A percentile compares a stretch with the other conserved stretches of the same genome.
Evolutionary conservation across 2,888 invertebrate species (phyloP).

Genomic region (Parascotia fuliginaria): DNA sequence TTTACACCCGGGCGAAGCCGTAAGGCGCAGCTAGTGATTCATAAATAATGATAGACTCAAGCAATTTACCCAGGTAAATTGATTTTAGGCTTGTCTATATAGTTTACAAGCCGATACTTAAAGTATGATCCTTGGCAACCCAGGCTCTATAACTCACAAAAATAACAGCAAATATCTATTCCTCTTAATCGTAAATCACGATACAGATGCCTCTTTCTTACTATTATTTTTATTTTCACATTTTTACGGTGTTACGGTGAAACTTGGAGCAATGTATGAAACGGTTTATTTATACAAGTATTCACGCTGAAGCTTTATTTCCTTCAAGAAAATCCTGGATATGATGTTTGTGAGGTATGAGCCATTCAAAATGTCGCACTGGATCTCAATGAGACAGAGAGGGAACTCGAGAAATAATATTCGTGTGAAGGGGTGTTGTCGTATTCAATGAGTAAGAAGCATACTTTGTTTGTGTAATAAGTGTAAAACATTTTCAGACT

Average conservation of each 20-base stretch:
- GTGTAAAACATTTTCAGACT: too few relatives aligned
- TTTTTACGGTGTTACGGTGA: conserved; percentile 75
- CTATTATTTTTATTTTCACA: conserved; percentile 68
- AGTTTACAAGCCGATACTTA: neutral
- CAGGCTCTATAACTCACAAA: conserved; percentile 53
- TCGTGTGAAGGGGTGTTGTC: conserved; percentile 3
- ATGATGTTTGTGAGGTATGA: conserved; percentile 44
- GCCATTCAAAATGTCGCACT: conserved; percentile 46
- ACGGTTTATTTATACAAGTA: conserved; percentile 81
- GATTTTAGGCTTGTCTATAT: too few relatives aligned
- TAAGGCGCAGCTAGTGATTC: too few relatives aligned
- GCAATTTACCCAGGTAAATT: too few relatives aligned
- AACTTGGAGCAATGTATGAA: conserved; percentile 66
- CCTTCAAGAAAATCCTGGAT: conserved; percentile 45
- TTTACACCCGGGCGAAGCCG: too few relatives aligned
- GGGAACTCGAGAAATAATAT: conserved; percentile 35
- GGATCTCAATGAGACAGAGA: conserved; percentile 26
- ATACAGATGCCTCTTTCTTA: conserved; percentile 57
- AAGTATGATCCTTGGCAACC: conserved; percentile 6
- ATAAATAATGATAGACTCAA: too few relatives aligned
- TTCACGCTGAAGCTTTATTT: conserved; percentile 67
- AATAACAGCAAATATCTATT: conserved; percentile 65
- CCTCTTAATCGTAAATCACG: conserved; percentile 71
- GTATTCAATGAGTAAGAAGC: neutral
- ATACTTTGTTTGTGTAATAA: neutral